Conservation (phyloP, 2,797 vertebrate genomes). For the Sebastes minor region DNA sequence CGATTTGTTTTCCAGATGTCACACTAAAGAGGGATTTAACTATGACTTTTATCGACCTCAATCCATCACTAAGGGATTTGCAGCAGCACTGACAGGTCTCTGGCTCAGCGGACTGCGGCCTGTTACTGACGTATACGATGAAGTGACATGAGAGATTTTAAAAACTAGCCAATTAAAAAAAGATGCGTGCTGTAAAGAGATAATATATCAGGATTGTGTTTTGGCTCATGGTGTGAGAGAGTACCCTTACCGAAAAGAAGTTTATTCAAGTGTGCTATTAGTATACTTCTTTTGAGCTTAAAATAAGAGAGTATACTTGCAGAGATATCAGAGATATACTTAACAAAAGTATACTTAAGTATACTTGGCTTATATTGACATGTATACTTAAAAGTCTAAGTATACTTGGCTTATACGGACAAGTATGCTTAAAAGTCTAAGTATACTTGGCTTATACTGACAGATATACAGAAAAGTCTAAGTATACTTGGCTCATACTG, state of each 20-base stretch:
- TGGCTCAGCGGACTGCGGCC: neutral
- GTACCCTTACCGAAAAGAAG: neutral
- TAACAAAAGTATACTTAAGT: no score
- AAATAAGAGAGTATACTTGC: no score
- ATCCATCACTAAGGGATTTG: neutral
- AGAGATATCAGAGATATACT: no score
- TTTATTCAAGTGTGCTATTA: no score
- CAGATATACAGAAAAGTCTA: fast-evolving
- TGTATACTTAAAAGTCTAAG: no score
- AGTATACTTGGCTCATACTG: fast-evolving
- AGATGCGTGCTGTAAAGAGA: neutral
- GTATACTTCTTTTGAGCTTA: no score
- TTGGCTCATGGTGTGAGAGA: neutral
- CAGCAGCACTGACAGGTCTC: neutral
- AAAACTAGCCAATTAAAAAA: neutral
- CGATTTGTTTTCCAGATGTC: conserved; percentile 22
- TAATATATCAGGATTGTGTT: neutral
- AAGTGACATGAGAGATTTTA: neutral
- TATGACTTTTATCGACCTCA: conserved; percentile 19
- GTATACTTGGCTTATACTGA: no score
- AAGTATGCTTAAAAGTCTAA: no score
- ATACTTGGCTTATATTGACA: no score
- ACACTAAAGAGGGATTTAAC: conserved; percentile 14
- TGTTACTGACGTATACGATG: neutral
- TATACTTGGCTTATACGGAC: no score